phyloP scores from a whole-genome alignment of 1,140 invertebrate genomes.

The Euura saliciscinereae region DNA sequence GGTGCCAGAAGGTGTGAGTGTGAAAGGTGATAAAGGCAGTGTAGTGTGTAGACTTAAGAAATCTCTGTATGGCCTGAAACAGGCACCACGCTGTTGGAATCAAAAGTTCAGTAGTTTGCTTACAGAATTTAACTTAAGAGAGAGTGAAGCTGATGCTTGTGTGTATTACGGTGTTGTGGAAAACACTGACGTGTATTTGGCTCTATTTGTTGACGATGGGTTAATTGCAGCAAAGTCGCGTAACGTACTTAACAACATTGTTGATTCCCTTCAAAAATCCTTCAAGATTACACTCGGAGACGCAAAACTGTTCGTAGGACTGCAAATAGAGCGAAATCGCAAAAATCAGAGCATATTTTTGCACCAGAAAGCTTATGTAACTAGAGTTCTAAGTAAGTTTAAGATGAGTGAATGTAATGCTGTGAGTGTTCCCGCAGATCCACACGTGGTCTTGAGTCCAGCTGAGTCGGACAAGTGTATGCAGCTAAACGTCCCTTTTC shows the following conservation, averaged over 20 bases:
- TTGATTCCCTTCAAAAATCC: too few species aligned
- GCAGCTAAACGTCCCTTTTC: too few species aligned
- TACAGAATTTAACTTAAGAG: too few species aligned
- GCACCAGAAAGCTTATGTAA: constrained; percentile 36
- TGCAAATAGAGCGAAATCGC: too few species aligned
- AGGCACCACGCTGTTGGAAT: too few species aligned
- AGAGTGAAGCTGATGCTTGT: constrained; percentile 20
- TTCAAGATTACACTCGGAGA: too few species aligned
- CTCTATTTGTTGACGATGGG: constrained; percentile 28
- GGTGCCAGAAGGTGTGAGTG: constrained; percentile 39
- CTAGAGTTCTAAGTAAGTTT: constrained; percentile 21
- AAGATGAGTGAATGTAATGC: constrained; percentile 10
- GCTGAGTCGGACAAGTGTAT: too few species aligned
- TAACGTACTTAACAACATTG: too few species aligned
- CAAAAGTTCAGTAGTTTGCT: too few species aligned
- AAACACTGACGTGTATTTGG: constrained; percentile 25
- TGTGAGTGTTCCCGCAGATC: constrained; percentile 11
- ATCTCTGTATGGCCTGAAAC: constrained; percentile 52
- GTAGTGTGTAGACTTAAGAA: constrained; percentile 46
- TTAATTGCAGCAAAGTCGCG: too few species aligned
- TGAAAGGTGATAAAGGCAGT: constrained; percentile 18
- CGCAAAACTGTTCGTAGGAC: too few species aligned
- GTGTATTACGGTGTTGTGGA: constrained; percentile 20
- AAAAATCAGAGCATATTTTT: too few species aligned
- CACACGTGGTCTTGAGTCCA: constrained; percentile 9